These are phyloP conservation scores for Peribatodes rhomboidaria DNA, from an alignment of 2,888 invertebrate species.

Conservation along the genomic window DNA sequence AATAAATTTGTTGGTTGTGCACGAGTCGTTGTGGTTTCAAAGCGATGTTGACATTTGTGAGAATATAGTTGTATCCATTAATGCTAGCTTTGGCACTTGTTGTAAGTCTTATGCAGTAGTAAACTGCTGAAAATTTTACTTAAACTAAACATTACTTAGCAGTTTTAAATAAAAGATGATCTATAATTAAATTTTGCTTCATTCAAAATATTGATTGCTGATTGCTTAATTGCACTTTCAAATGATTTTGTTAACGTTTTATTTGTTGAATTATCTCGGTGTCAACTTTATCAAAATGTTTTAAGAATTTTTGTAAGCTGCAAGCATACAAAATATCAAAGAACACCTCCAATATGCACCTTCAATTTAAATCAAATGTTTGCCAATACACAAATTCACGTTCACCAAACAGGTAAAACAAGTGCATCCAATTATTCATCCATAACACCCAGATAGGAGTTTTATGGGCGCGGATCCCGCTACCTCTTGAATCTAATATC, in stretches of 20 bases:
- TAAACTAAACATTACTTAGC: too few relatives aligned
- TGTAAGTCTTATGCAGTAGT: too few relatives aligned
- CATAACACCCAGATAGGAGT: constrained; percentile 48
- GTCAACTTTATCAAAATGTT: too few relatives aligned
- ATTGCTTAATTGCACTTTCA: too few relatives aligned
- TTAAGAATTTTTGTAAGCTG: too few relatives aligned
- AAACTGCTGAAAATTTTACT: too few relatives aligned
- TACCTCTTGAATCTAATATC: constrained; percentile 75
- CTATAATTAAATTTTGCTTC: too few relatives aligned
- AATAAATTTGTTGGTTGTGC: constrained; percentile 18
- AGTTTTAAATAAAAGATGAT: too few relatives aligned
- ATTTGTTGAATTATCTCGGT: too few relatives aligned
- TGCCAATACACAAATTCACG: constrained; percentile 6
- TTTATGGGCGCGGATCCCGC: constrained; percentile 55
- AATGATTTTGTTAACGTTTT: too few relatives aligned
- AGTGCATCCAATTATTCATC: constrained; percentile 47
- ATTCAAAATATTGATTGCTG: too few relatives aligned
- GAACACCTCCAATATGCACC: neutral
- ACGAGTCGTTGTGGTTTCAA: neutral
- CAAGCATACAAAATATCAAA: neutral
- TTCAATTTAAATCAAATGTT: neutral
- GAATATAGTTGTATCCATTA: neutral
- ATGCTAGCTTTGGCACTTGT: too few relatives aligned
- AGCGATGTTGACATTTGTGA: neutral
- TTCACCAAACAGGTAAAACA: constrained; percentile 35